Evolutionary conservation across 2,888 invertebrate genomes (phyloP).

Genomic region (Drosophila monieri): DNA sequence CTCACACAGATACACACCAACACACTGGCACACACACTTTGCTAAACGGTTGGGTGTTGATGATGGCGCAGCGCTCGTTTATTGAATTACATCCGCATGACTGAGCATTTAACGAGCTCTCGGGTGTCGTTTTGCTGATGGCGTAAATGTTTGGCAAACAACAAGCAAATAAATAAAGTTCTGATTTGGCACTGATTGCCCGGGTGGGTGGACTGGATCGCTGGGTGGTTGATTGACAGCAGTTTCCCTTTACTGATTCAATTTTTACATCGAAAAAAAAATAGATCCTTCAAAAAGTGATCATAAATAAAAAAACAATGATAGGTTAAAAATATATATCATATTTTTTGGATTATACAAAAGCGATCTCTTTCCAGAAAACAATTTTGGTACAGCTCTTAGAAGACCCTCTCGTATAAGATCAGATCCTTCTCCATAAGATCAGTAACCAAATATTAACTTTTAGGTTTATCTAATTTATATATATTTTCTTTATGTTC

Average conservation of each 20-base stretch:
- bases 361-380: too few relatives aligned
- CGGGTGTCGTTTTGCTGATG: slow-evolving; percentile 81
- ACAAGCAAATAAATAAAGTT: slow-evolving; percentile 81
- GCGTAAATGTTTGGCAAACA: slow-evolving; percentile 82
- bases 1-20: slow-evolving; percentile 27
- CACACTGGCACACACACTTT: slow-evolving; percentile 14
- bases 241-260: neutral
- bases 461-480: neutral
- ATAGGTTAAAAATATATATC: neutral
- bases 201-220: slow-evolving; percentile 38
- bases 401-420: too few relatives aligned
- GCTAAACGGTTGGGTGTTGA: slow-evolving; percentile 74
- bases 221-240: slow-evolving; percentile 7
- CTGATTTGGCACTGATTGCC: slow-evolving; percentile 80
- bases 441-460: neutral
- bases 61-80: slow-evolving; percentile 80
- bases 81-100: slow-evolving; percentile 82
- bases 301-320: neutral
- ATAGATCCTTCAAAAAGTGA: neutral
- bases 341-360: too few relatives aligned
- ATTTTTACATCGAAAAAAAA: slow-evolving; percentile 1
- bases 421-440: neutral
- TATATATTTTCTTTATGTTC: neutral
- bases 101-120: slow-evolving; percentile 80
- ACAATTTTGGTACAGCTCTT: too few relatives aligned